A percentile compares a stretch with the other conserved stretches of the same genome.
Conservation (phyloP, 2,888 invertebrate genomes). For the Patella ulyssiponensis region DNA sequence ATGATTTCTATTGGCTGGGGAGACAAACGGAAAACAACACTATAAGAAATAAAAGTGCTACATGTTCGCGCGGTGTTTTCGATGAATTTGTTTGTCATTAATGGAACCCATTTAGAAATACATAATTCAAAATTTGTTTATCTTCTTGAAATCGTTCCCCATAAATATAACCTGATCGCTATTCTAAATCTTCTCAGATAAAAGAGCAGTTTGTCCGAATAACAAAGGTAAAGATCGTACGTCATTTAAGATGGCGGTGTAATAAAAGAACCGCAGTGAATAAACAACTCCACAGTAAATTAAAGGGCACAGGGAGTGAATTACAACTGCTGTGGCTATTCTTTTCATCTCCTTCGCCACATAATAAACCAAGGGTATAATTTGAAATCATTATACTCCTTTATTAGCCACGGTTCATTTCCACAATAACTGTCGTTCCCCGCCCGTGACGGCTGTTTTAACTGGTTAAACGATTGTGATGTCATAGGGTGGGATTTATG, state of each 20-base stretch:
- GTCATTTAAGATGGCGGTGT: not conserved
- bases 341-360: not conserved
- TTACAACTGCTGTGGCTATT: not conserved
- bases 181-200: too few relatives aligned
- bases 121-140: too few relatives aligned
- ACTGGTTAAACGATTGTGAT: slow-evolving; percentile 11
- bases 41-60: too few relatives aligned
- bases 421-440: not conserved
- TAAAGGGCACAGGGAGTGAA: not conserved
- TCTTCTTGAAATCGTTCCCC: too few relatives aligned
- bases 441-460: not conserved
- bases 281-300: slow-evolving; percentile 3
- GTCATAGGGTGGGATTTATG: slow-evolving; percentile 7
- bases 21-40: too few relatives aligned
- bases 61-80: too few relatives aligned
- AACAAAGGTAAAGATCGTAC: not conserved
- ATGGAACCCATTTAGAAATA: too few relatives aligned
- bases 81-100: too few relatives aligned
- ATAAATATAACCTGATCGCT: too few relatives aligned
- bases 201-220: too few relatives aligned
- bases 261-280: not conserved
- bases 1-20: too few relatives aligned
- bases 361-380: not conserved
- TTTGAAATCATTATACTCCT: slow-evolving; percentile 5
- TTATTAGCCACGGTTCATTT: not conserved